Conservation (phyloP, 2,888 invertebrate species). For the Acholoe squamosa region DNA sequence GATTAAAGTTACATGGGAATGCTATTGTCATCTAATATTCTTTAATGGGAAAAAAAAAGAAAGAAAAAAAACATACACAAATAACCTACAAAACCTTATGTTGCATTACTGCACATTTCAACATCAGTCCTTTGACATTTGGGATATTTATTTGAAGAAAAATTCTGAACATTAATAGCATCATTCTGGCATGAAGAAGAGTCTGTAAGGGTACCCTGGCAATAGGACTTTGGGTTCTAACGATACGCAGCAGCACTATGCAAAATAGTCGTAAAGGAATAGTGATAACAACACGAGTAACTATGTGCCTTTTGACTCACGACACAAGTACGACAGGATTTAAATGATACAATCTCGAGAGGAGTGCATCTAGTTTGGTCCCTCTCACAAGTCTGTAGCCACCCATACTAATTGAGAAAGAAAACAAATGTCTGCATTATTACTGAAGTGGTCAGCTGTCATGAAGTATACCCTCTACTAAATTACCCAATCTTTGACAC, state of each 20-base stretch:
- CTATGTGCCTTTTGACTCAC: conserved; percentile 51
- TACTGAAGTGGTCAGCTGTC: too few relatives aligned
- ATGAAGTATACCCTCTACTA: too few relatives aligned
- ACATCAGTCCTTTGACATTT: too few relatives aligned
- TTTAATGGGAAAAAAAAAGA: too few relatives aligned
- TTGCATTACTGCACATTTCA: too few relatives aligned
- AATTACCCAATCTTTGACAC: too few relatives aligned
- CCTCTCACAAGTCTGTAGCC: neutral
- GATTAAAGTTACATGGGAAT: too few relatives aligned
- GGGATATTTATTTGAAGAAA: too few relatives aligned
- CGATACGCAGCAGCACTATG: conserved; percentile 42
- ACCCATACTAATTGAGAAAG: neutral
- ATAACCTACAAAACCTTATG: too few relatives aligned
- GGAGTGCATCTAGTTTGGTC: neutral
- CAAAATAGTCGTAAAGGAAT: conserved; percentile 11
- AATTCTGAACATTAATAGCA: neutral
- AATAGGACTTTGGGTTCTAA: neutral
- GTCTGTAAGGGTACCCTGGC: neutral
- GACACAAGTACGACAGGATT: neutral
- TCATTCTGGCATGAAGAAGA: neutral
- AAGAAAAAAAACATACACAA: too few relatives aligned
- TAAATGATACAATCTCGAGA: neutral
- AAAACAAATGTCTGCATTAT: neutral
- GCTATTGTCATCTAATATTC: too few relatives aligned
- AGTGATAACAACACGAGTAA: conserved; percentile 42